Conservation (phyloP, 2,113 vertebrate species). For the Piprites chloris region DNA sequence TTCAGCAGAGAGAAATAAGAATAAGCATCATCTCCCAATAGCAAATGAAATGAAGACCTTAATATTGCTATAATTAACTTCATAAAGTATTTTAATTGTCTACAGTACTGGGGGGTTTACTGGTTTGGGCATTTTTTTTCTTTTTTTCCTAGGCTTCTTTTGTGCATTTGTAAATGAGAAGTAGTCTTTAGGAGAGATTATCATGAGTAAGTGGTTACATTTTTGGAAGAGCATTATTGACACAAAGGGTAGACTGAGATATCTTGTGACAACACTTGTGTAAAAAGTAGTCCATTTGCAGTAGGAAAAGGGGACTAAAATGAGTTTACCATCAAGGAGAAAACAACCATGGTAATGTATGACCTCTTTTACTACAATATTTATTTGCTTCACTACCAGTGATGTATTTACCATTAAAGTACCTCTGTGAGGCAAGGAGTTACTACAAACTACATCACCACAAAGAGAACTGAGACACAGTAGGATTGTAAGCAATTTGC, state of each 20-base stretch:
- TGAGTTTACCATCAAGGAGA: not conserved
- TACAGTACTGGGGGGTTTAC: fast-evolving
- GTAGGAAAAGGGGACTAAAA: not conserved
- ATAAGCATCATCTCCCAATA: fast-evolving
- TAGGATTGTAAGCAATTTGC: not conserved
- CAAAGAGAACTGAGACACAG: not conserved
- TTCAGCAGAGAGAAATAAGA: not conserved
- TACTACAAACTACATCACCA: not conserved
- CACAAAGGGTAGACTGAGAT: not conserved
- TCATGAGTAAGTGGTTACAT: not conserved
- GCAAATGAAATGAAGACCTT: not conserved
- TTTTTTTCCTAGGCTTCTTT: not conserved
- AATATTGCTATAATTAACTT: not conserved
- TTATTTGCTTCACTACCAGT: not conserved
- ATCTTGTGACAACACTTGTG: not conserved
- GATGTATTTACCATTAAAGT: not conserved
- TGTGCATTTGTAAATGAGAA: not conserved
- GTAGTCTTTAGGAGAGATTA: not conserved
- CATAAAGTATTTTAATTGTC: not conserved
- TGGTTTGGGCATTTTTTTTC: not conserved
- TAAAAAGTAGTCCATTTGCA: not conserved
- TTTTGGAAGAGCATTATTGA: not conserved
- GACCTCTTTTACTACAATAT: not conserved
- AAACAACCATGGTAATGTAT: not conserved
- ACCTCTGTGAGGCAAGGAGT: not conserved